Evolutionary conservation across 2,797 vertebrate species (phyloP).

Genomic region (Coilia nasus): DNA sequence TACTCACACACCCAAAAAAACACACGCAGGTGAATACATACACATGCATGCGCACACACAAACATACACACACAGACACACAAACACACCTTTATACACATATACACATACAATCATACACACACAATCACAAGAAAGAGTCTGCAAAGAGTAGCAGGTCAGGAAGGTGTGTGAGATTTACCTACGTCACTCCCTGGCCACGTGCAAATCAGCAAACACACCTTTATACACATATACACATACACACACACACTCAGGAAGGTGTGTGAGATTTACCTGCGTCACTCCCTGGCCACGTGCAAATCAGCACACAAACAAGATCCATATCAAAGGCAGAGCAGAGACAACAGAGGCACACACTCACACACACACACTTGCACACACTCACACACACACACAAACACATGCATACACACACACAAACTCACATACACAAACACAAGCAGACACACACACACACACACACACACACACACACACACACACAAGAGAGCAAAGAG

Average conservation of each 20-base stretch:
- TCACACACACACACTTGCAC: too few relatives aligned
- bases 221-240: too few relatives aligned
- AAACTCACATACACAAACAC: too few relatives aligned
- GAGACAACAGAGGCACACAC: neutral
- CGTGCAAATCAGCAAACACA: constrained; percentile 8
- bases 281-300: constrained; percentile 12
- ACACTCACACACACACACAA: too few relatives aligned
- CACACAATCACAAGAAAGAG: neutral
- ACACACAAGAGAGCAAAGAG: too few relatives aligned
- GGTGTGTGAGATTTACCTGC: neutral
- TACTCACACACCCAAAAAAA: neutral
- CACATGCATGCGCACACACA: neutral
- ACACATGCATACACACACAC: too few relatives aligned
- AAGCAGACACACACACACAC: too few relatives aligned
- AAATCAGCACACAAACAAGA: neutral
- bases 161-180: neutral
- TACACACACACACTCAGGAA: too few relatives aligned
- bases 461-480: too few relatives aligned
- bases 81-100: neutral
- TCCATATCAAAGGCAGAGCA: constrained; percentile 29
- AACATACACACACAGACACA: neutral
- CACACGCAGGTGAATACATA: neutral
- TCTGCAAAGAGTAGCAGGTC: neutral
- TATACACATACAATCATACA: neutral
- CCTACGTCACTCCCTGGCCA: constrained; percentile 16